A percentile compares a stretch with the other conserved stretches of the same genome.
Conservation (phyloP, 2,113 vertebrate genomes). For the Python bivittatus region DNA sequence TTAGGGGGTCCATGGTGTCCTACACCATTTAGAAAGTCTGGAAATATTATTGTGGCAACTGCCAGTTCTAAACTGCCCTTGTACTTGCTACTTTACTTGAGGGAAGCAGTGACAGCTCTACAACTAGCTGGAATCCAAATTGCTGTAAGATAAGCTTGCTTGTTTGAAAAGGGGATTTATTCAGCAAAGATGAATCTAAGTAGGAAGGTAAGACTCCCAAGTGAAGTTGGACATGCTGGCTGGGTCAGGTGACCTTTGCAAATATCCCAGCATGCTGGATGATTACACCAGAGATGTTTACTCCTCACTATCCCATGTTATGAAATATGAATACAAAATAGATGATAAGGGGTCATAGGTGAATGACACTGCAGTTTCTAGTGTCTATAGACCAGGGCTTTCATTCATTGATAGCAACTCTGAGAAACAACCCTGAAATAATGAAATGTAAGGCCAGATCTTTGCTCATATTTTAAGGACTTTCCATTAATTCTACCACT, state of each 20-base stretch:
- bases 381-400: not conserved
- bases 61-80: not conserved
- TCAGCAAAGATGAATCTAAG: too few relatives aligned
- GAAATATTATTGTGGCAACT: not conserved
- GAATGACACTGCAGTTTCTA: not conserved
- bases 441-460: too few relatives aligned
- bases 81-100: not conserved
- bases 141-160: not conserved
- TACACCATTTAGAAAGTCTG: not conserved
- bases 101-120: not conserved
- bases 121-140: not conserved
- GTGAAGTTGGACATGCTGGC: too few relatives aligned
- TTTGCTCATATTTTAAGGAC: too few relatives aligned
- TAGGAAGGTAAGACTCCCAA: too few relatives aligned
- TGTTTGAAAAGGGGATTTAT: not conserved
- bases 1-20: too few relatives aligned
- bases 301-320: not conserved
- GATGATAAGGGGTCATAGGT: not conserved
- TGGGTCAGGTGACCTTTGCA: too few relatives aligned
- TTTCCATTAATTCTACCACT: not conserved
- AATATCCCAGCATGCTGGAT: too few relatives aligned
- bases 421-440: not conserved
- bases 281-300: too few relatives aligned
- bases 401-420: not conserved
- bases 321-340: not conserved